phyloP scores from a whole-genome alignment of 2,113 vertebrate species.

The Neolamprologus variostigma region DNA sequence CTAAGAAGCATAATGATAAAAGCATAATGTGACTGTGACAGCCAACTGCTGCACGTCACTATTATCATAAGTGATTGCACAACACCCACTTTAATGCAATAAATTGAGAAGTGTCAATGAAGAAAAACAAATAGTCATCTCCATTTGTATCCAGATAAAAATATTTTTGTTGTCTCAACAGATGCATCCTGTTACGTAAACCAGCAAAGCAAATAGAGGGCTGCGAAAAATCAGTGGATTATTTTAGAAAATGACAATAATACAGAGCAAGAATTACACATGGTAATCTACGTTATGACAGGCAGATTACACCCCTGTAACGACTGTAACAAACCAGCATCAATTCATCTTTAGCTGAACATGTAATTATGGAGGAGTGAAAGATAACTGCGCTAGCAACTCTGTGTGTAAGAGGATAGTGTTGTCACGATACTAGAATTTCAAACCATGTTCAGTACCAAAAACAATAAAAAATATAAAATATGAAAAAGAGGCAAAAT shows the following conservation, averaged over 20 bases:
- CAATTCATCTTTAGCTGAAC: not conserved
- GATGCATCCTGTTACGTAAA: not conserved
- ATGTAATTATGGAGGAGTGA: not conserved
- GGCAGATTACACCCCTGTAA: not conserved
- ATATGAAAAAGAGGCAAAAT: not conserved
- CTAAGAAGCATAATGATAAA: not conserved
- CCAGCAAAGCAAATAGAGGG: not conserved
- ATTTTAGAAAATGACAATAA: not conserved
- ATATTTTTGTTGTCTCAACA: not conserved
- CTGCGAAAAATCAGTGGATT: not conserved
- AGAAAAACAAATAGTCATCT: not conserved
- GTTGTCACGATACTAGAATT: not conserved
- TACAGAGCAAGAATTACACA: not conserved
- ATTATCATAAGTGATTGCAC: not conserved
- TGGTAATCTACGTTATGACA: not conserved
- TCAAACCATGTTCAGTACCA: not conserved
- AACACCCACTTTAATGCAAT: not conserved
- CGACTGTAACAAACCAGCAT: not conserved
- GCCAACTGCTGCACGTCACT: not conserved
- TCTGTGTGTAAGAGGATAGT: not conserved
- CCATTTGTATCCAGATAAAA: not conserved
- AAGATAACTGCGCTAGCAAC: not conserved
- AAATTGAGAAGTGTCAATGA: not conserved
- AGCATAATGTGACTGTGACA: not conserved
- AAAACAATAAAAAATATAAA: not conserved